phyloP scores from a whole-genome alignment of 2,113 vertebrate genomes.

The Eretmochelys imbricata region DNA sequence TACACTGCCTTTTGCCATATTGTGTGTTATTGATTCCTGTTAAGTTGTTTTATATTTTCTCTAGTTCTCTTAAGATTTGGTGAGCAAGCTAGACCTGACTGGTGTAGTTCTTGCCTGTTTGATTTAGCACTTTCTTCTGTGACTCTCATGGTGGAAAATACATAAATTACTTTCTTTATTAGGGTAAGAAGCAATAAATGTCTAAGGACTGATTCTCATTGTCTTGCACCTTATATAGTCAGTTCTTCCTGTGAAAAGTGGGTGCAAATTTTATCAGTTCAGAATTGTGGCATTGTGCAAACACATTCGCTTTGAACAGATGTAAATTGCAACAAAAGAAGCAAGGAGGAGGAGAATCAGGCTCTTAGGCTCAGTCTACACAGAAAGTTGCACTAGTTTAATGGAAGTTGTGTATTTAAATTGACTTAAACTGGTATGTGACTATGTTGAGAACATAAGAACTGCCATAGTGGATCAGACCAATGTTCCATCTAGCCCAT shows the following conservation, averaged over 20 bases:
- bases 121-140: neutral
- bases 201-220: neutral
- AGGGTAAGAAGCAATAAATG: neutral
- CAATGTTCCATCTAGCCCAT: neutral
- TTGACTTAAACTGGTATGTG: neutral
- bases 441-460: neutral
- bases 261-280: neutral
- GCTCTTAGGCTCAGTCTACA: neutral
- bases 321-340: neutral
- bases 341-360: neutral
- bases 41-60: neutral
- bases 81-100: neutral
- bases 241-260: neutral
- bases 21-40: neutral
- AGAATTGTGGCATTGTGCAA: neutral
- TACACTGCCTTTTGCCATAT: neutral
- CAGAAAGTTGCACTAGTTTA: neutral
- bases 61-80: neutral
- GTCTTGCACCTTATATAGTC: neutral
- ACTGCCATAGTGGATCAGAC: neutral
- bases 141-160: neutral
- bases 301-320: neutral
- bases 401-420: neutral
- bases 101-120: neutral
- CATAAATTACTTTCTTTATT: neutral